Evolutionary conservation across 2,113 vertebrate species (phyloP).

Genomic region (Cololabis saira): DNA sequence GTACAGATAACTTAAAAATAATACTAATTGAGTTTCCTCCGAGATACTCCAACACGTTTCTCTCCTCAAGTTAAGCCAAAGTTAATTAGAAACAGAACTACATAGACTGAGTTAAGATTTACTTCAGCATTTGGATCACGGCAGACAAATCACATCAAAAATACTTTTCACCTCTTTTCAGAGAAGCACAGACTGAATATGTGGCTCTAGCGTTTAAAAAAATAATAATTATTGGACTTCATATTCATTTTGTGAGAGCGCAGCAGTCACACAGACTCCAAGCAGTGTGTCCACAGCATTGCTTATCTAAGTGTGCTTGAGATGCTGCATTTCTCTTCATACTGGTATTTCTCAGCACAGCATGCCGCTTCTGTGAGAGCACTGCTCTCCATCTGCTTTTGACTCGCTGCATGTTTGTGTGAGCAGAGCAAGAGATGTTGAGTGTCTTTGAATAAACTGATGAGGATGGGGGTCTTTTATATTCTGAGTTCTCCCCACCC

Average conservation of each 20-base stretch:
- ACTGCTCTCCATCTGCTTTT: slow-evolving; percentile 79
- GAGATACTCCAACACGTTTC: slow-evolving; percentile 28
- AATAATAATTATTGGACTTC: slow-evolving; percentile 46
- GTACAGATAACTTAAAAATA: too few species aligned
- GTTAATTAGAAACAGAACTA: slow-evolving; percentile 33
- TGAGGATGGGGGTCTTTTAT: slow-evolving; percentile 65
- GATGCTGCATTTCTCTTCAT: slow-evolving; percentile 75
- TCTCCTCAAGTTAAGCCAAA: slow-evolving; percentile 22
- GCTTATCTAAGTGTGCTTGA: slow-evolving; percentile 78
- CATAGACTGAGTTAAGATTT: background rate
- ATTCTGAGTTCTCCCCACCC: slow-evolving; percentile 43
- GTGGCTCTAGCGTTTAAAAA: background rate
- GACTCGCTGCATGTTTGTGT: slow-evolving; percentile 71
- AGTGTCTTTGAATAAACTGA: slow-evolving; percentile 77
- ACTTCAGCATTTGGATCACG: slow-evolving; percentile 19
- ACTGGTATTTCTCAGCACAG: slow-evolving; percentile 69
- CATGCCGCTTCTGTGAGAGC: slow-evolving; percentile 70
- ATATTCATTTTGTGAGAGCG: slow-evolving; percentile 28
- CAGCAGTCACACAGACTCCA: slow-evolving; percentile 42
- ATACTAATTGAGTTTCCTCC: slow-evolving; percentile 17
- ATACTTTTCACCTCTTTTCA: slow-evolving; percentile 17
- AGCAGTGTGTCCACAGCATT: slow-evolving; percentile 53
- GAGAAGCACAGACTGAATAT: background rate
- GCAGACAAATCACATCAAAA: slow-evolving; percentile 3
- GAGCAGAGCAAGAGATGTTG: slow-evolving; percentile 65